A percentile compares a stretch with the other conserved stretches of the same genome.
phyloP scores from a whole-genome alignment of 2,797 vertebrate species.

The Rhinoraja longicauda region DNA sequence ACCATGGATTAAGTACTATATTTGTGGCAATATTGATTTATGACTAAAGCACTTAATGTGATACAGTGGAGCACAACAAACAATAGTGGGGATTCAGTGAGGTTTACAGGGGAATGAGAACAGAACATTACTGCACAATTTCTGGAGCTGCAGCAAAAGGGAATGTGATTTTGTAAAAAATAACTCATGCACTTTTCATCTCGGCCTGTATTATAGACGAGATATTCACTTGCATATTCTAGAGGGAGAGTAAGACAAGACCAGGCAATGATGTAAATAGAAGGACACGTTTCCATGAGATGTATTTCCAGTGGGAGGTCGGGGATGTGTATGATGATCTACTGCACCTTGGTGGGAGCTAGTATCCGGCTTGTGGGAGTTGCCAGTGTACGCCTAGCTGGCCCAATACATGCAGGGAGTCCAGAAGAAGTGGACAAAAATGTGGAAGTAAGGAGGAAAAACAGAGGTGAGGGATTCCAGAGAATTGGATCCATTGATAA shows the following conservation, averaged over 20 bases:
- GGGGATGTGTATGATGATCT: neutral
- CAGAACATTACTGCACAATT: neutral
- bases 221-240: neutral
- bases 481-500: neutral
- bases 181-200: neutral
- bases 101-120: neutral
- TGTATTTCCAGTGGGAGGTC: neutral
- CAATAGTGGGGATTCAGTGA: neutral
- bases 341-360: neutral
- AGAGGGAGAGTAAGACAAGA: neutral
- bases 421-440: neutral
- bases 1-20: constrained; percentile 33
- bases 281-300: neutral
- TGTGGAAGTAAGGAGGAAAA: neutral
- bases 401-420: neutral
- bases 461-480: neutral
- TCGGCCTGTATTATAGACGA: neutral
- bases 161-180: neutral
- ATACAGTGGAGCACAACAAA: neutral
- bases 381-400: too few relatives aligned
- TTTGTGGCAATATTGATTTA: constrained; percentile 29
- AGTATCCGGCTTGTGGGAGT: neutral
- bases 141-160: neutral
- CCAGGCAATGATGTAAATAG: neutral
- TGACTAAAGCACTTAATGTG: constrained; percentile 28